Evolutionary conservation across 2,797 vertebrate species (phyloP).

Genomic region (Coccyzus lansbergi): DNA sequence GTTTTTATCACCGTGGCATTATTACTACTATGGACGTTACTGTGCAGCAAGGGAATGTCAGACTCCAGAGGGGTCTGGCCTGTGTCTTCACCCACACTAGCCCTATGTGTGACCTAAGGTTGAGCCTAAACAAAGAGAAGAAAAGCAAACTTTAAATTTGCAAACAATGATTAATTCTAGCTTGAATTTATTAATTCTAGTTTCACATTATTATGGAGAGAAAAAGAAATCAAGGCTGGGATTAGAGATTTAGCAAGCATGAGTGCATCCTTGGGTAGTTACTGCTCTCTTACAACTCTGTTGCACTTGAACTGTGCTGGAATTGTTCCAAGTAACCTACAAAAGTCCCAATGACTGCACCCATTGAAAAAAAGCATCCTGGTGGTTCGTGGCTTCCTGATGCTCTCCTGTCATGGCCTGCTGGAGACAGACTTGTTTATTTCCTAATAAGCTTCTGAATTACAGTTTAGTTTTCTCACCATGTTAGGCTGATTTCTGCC

Average conservation of each 20-base stretch:
- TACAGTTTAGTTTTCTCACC: not conserved
- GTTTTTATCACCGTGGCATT: not conserved
- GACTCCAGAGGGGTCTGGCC: not conserved
- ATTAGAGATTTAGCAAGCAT: constrained; percentile 51
- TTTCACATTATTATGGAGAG: constrained; percentile 21
- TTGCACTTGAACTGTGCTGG: not conserved
- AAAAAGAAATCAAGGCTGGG: constrained; percentile 18
- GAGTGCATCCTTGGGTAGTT: not conserved
- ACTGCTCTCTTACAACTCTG: not conserved
- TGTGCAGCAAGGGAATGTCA: not conserved
- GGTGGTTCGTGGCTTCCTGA: not conserved
- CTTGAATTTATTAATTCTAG: not conserved
- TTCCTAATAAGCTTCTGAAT: not conserved
- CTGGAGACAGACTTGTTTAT: not conserved
- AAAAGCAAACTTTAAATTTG: constrained; percentile 24
- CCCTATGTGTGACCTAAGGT: not conserved
- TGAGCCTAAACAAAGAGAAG: not conserved
- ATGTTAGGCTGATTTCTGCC: not conserved
- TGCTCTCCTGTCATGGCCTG: not conserved
- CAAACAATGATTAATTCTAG: constrained; percentile 33
- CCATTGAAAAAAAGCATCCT: not conserved
- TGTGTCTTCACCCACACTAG: not conserved
- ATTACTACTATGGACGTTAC: not conserved
- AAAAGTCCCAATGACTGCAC: not conserved
- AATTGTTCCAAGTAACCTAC: not conserved